Base-by-base conservation (phyloP, 2,113 vertebrate species). In the Larimichthys polyactis region DNA sequence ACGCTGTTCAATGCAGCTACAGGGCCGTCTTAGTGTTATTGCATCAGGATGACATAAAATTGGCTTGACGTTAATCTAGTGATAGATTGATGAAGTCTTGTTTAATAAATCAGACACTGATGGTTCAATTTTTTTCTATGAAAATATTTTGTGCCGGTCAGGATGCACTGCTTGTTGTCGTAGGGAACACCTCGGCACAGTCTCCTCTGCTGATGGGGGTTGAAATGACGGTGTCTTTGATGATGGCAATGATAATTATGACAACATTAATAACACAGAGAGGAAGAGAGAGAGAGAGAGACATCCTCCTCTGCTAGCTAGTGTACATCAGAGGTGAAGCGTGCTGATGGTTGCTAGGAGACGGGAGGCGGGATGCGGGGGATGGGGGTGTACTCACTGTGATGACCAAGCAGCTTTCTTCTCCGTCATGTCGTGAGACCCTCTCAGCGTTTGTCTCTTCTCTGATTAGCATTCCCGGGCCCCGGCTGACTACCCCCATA, bases 381-480 rank as follows among this genome's bases (percentile, higher is more conserved):
- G 32, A 5, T 32, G 67, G 58, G 43, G 55, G 0, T n/a, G 80
- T 60, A 62, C 54, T 81, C 70, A 74, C 78, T 68, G 70, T 82
- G 90, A 87, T 90, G 92, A 90, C 84, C 86, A 74, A 86, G 88
- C 88, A 89, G 84, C 73, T 87, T 87, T 87, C 58, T 63, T 52
- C 48, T 67, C 75, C 44, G 52, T 72, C 57, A 63, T 80, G 77
- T 79, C 52, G 24, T 57, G 77, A 81, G 67, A 67, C 83, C 27
- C 59, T 84, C 62, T 75, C 77, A 29, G 83, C 14, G 19, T 86
- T 92, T 79, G 80, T 80, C 66, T 84, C 52, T 67, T 74, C 46
- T 83, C 81, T 90, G 82, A 92, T 92, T 93, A 90, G 91, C 88
- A 89, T 87, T 87, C 71, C 29, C 63, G 43, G 82, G 60, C 68